Evolutionary conservation across 2,888 invertebrate genomes (phyloP), one percentile per base, ranked within the genome.

Genomic region (Phragmatobia fuliginosa): DNA sequence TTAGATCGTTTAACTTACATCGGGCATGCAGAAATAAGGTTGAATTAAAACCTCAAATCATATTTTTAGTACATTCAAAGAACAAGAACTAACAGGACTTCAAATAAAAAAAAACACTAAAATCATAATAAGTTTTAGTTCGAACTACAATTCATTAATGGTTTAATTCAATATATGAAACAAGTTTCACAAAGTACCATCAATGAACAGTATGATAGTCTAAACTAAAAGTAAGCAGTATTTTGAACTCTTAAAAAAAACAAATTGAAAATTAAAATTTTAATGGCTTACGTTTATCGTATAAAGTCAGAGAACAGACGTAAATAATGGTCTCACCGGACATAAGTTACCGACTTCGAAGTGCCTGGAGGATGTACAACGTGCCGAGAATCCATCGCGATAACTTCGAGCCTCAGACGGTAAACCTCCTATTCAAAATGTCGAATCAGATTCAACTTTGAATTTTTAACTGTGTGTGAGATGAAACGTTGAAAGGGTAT

Each of bases 401-500:
- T 67, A 68, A 63, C 62, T 63, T 63, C 18, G 18, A 62, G 32
- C 33, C 63, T 25, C 7, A n/a, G 33, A 33, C 52, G 45, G 62
- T 66, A 66, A 60, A 68, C 52, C 38, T 49, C 45, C 63, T 59
- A 58, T 63, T 68, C 61, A 68, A 58, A 41, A 60, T 58, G 32
- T 41, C 31, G 25, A 63, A 36, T 68, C 28, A 28, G 33, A 49
- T 36, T n/a, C n/a, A n/a, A 59, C n/a, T 66, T 58, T 59, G 32
- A 25, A n/a, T n/a, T 59, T 41, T 45, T 59, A 32, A 45, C 10
- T 45, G 11, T 32, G 25, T 18, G n/a, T 25, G n/a, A 49, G 32
- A 32, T 49, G 16, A 14, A 10, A 33, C 32, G 82, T 81, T 81
- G 72, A 82, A 86, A n/a, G n/a, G 14, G 14, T 32, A 25, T 14